Conservation (phyloP, 1,140 invertebrate genomes). For the Orussus abietinus region DNA sequence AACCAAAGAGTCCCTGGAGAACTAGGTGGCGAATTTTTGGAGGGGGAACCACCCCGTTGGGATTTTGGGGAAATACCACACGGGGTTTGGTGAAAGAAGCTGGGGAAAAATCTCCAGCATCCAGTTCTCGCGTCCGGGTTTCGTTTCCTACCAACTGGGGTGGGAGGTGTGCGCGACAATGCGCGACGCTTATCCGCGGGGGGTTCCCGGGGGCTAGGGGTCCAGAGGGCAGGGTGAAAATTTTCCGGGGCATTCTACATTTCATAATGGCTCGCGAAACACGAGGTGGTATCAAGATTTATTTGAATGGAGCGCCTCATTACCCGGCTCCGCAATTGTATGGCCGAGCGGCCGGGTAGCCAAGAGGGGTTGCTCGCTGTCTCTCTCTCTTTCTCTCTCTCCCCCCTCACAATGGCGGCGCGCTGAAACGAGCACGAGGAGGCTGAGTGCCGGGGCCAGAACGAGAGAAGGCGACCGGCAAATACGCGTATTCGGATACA, state of each 20-base stretch:
- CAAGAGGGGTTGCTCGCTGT: no score
- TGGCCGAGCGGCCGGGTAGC: constrained; percentile 27
- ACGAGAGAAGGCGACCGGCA: constrained; percentile 23
- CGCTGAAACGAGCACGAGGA: constrained; percentile 9
- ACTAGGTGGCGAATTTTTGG: no score
- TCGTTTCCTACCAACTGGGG: no score
- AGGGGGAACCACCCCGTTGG: no score
- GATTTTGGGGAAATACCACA: no score
- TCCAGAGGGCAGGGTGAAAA: constrained; percentile 18
- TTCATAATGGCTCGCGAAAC: constrained; percentile 41
- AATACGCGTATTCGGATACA: constrained; percentile 51
- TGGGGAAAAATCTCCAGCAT: constrained; percentile 18
- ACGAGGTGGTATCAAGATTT: constrained; percentile 48
- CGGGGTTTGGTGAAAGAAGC: no score
- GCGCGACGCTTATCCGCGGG: constrained; percentile 13
- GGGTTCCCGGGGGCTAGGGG: no score
- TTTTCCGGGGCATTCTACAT: constrained; percentile 28
- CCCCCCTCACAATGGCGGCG: neutral
- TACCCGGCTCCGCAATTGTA: constrained; percentile 48
- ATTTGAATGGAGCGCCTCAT: constrained; percentile 52
- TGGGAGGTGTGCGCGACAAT: constrained; percentile 30
- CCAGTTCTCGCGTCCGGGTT: constrained; percentile 29
- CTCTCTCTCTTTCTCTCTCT: no score
- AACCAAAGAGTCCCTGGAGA: no score
- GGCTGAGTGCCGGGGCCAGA: neutral